Conservation (phyloP, 1,140 invertebrate genomes). For the Aphidius ervi region DNA sequence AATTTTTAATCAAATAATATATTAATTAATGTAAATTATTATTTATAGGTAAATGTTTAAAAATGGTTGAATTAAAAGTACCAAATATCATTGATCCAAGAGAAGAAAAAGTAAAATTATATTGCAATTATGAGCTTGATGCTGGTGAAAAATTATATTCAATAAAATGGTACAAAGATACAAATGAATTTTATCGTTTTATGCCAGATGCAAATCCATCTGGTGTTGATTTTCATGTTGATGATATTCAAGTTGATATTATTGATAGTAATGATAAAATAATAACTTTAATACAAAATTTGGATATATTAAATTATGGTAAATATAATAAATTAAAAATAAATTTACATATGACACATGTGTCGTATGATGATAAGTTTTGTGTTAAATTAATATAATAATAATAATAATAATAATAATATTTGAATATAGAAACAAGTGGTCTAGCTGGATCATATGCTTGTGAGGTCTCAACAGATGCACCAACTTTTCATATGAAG, state of each 20-base stretch:
- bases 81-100: constrained; percentile 44
- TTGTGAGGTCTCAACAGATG: constrained; percentile 59
- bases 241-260: constrained; percentile 77
- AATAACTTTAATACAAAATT: constrained; percentile 38
- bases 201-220: constrained; percentile 61
- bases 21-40: too few species aligned
- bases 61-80: constrained; percentile 36
- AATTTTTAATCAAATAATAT: not conserved
- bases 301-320: not conserved
- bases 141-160: constrained; percentile 54
- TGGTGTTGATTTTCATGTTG: constrained; percentile 59
- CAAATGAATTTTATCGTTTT: constrained; percentile 60
- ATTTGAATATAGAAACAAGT: constrained; percentile 3
- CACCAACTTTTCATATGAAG: constrained; percentile 54
- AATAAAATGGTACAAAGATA: constrained; percentile 67
- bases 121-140: constrained; percentile 55
- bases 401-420: too few species aligned
- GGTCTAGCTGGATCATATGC: constrained; percentile 53
- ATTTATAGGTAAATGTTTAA: constrained; percentile 31
- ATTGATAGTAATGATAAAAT: constrained; percentile 38
- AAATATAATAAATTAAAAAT: too few species aligned
- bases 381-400: too few species aligned
- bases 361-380: too few species aligned
- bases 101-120: constrained; percentile 48
- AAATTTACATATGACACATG: too few species aligned